Conservation (phyloP, 2,113 vertebrate species). For the Numida meleagris region DNA sequence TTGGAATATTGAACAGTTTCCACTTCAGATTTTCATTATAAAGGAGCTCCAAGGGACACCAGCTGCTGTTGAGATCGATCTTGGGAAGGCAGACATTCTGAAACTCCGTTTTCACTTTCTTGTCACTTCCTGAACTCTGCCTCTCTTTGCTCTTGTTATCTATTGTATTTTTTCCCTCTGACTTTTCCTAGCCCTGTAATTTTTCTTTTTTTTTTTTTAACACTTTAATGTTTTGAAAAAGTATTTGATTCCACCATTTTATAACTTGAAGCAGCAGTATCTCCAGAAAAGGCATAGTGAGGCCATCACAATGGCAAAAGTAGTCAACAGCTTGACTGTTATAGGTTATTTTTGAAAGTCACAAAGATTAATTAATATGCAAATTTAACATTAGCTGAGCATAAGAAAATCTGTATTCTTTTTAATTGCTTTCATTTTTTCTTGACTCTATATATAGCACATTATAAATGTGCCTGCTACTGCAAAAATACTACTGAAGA, state of each 20-base stretch:
- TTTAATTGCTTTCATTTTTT: neutral
- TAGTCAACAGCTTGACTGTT: neutral
- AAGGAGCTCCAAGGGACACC: slow-evolving; percentile 19
- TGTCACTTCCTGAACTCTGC: neutral
- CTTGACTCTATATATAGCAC: neutral
- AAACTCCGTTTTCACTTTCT: neutral
- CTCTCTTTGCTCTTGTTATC: neutral
- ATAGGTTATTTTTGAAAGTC: neutral
- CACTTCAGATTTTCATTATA: slow-evolving; percentile 35
- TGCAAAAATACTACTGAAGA: neutral
- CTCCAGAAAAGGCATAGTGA: neutral
- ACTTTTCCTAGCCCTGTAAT: neutral
- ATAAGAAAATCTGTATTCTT: neutral
- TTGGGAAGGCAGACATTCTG: neutral
- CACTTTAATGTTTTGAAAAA: neutral
- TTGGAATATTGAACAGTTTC: slow-evolving; percentile 27
- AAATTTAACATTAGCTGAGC: neutral
- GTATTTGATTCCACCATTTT: neutral
- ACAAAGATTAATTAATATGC: neutral
- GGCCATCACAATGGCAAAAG: neutral
- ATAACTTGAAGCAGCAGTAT: neutral
- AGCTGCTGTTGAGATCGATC: slow-evolving; percentile 19
- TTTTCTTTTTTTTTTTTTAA: neutral
- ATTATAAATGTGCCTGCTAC: neutral
- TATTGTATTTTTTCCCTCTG: neutral